Percentiles rank a stretch among this genome's conserved stretches.
phyloP scores from a whole-genome alignment of 1,140 invertebrate species.

The Orchesella cincta region DNA sequence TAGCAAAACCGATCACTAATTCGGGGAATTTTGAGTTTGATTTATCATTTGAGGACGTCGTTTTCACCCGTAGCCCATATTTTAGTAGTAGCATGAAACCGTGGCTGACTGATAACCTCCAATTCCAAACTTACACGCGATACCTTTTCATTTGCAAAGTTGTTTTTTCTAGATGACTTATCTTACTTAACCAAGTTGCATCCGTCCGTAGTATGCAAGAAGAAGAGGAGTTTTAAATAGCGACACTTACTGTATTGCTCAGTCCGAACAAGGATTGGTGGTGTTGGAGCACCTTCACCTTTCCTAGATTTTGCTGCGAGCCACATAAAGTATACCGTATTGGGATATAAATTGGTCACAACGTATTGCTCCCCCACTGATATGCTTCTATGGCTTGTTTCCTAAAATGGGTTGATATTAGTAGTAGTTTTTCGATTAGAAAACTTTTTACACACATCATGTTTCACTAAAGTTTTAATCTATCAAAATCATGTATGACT shows the following conservation, averaged over 20 bases:
- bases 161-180: too few relatives aligned
- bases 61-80: too few relatives aligned
- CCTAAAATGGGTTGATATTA: conserved; percentile 54
- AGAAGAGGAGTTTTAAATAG: not conserved
- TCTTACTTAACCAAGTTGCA: too few relatives aligned
- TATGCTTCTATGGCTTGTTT: conserved; percentile 70
- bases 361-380: conserved; percentile 80
- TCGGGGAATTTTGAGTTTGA: not conserved
- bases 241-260: conserved; percentile 97
- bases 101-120: too few relatives aligned
- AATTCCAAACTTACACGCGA: too few relatives aligned
- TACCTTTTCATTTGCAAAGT: too few relatives aligned
- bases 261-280: conserved; percentile 89
- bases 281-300: conserved; percentile 91
- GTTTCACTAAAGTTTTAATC: not conserved
- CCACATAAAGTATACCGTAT: conserved; percentile 95
- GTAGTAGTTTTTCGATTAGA: not conserved
- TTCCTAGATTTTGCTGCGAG: conserved; percentile 85
- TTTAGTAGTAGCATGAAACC: too few relatives aligned
- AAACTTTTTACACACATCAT: conserved; percentile 8
- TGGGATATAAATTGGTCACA: conserved; percentile 84
- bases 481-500: not conserved
- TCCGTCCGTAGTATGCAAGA: too few relatives aligned
- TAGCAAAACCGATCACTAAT: not conserved
- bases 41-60: too few relatives aligned